Base-by-base conservation (phyloP, 2,797 vertebrate genomes). In the Thaleichthys pacificus region DNA sequence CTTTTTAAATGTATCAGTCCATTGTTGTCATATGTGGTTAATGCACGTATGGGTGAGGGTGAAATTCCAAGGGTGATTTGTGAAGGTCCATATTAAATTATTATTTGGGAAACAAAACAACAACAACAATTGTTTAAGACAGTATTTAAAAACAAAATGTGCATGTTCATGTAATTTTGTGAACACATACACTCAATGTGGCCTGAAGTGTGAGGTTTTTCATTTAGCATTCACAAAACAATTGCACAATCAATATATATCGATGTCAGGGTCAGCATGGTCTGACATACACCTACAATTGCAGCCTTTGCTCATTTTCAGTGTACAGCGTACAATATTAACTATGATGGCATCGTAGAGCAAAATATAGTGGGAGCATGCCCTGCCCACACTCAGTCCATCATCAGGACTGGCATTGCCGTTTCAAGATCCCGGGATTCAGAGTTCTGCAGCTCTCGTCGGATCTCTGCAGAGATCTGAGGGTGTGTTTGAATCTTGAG, bases 361-460 rank as follows among this genome's bases (percentile, higher is more conserved):
- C 5, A 30, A 61, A 3, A 5, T 3, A 66, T 71, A 4, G 8
- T 19, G 8, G 57, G 8, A 60, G 42, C 42, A 14, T 12, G 9
- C 11, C 42, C 42, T 47, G 24, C 24, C 4, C 42, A 30, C 35
- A 54, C 51, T 92, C 80, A 98, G 64, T 95, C 95, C 94, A 95
- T 89, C 71, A 95, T 89, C 71, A 61, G 32, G 68, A 80, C 86
- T 0, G 91, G 82, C 3, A 89, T 76, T 24, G 90, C 91, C 1
- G 91, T 89, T 79, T 99, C 96, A 61, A 94, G 69, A 3, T 99
- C 97, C 68, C 98, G 86, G 0, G 95, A 93, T 65, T 86, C 90
- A 0, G 97, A 95, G 69, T 94, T 96, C 54, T 94, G 89, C 47
- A 99, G 92, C 82, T 99, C 98, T 0, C 97, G 92, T 24, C 97